Evolutionary conservation across 1,140 invertebrate genomes (phyloP).

Genomic region (Rhizoglyphus robini): DNA sequence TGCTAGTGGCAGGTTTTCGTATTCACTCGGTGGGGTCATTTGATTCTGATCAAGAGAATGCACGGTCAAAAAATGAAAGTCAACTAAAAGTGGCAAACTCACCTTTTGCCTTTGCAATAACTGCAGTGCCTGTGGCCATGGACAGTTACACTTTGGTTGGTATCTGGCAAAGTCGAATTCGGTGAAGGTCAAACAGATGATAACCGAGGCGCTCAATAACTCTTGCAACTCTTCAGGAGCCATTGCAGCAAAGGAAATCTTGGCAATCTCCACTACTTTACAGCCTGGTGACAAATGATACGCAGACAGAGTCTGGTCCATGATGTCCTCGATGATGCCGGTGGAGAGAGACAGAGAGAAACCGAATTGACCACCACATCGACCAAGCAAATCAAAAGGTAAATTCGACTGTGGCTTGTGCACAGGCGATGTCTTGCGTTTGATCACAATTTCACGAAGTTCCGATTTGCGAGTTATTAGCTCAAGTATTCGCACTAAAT

Average conservation of each 20-base stretch:
- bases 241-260: constrained; percentile 16
- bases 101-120: constrained; percentile 9
- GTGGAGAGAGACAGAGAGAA: neutral
- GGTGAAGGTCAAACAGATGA: constrained; percentile 12
- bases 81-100: neutral
- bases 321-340: constrained; percentile 16
- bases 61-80: neutral
- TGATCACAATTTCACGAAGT: constrained; percentile 16
- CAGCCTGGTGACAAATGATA: constrained; percentile 14
- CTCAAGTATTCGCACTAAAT: constrained; percentile 4
- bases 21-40: constrained; percentile 1
- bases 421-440: constrained; percentile 14
- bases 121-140: neutral
- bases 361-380: constrained; percentile 17
- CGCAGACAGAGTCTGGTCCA: constrained; percentile 11
- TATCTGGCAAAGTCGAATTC: neutral
- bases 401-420: neutral
- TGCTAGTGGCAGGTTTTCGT: neutral
- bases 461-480: constrained; percentile 17
- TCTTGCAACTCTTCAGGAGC: constrained; percentile 16
- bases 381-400: constrained; percentile 2
- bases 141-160: neutral
- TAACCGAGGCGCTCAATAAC: neutral
- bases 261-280: constrained; percentile 14
- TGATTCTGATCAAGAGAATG: neutral